Percentiles rank a stretch among this genome's conserved stretches.
Evolutionary conservation across 2,888 invertebrate genomes (phyloP).

Genomic region (Stratiomys singularior): DNA sequence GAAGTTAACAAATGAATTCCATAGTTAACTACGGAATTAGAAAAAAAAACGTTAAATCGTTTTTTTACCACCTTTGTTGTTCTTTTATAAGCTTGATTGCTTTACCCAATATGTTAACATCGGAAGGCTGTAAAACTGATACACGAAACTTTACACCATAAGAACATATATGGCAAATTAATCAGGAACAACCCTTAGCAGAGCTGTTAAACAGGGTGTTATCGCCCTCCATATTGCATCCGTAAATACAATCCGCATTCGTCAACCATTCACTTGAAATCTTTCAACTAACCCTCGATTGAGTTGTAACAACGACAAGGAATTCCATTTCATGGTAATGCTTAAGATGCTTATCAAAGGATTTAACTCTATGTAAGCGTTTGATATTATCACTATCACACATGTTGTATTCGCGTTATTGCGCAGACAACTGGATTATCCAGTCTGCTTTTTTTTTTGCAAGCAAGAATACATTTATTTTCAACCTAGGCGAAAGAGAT

Average conservation of each 20-base stretch:
- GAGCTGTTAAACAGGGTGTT: slow-evolving; percentile 3
- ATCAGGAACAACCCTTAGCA: not conserved
- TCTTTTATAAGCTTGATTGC: slow-evolving; percentile 13
- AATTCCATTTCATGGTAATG: slow-evolving; percentile 23
- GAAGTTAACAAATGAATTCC: too few species aligned
- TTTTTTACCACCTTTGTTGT: not conserved
- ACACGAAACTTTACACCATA: slow-evolving; percentile 27
- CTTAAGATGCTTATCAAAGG: slow-evolving; percentile 33
- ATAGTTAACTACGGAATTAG: too few species aligned
- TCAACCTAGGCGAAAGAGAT: not conserved
- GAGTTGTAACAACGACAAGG: not conserved
- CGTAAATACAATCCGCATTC: slow-evolving; percentile 8
- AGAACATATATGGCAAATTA: slow-evolving; percentile 20
- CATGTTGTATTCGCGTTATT: slow-evolving; percentile 40
- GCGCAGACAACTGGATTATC: slow-evolving; percentile 43
- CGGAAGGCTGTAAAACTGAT: not conserved
- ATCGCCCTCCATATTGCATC: slow-evolving; percentile 27
- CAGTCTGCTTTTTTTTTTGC: slow-evolving; percentile 21
- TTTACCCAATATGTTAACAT: slow-evolving; percentile 2
- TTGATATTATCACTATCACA: slow-evolving; percentile 41
- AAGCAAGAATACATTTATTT: not conserved
- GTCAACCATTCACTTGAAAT: not conserved
- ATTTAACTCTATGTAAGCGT: slow-evolving; percentile 45
- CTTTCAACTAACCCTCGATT: slow-evolving; percentile 16
- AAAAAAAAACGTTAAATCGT: not conserved